Percentiles rank a stretch among this genome's conserved stretches.
Evolutionary conservation across 2,113 vertebrate species (phyloP).

Genomic region (Pycnonotus jocosus): DNA sequence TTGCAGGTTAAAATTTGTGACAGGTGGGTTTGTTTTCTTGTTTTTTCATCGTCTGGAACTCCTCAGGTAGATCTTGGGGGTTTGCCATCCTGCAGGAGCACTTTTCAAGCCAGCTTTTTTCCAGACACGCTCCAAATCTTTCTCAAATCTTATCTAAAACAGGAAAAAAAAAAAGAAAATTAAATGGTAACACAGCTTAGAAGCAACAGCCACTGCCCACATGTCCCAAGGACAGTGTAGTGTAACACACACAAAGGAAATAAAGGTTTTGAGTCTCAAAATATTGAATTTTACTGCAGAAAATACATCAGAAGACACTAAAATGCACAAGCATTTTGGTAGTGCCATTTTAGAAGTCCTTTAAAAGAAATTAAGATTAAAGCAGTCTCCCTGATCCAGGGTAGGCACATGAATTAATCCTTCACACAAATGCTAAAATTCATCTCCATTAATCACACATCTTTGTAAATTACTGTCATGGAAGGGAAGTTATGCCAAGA

Average conservation of each 20-base stretch:
- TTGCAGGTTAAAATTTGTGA: not conserved
- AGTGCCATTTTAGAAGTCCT: not conserved
- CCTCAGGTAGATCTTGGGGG: conserved; percentile 85
- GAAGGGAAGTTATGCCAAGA: accelerated
- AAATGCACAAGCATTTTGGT: not conserved
- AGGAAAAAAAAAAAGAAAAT: not conserved
- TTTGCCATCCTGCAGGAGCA: conserved; percentile 81
- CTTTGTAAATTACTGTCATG: not conserved
- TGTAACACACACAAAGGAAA: not conserved
- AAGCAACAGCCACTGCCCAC: not conserved
- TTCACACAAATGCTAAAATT: not conserved
- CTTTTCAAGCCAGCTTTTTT: conserved; percentile 83
- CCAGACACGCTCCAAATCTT: conserved; percentile 83
- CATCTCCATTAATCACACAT: not conserved
- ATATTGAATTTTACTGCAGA: not conserved
- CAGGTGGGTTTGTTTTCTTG: not conserved
- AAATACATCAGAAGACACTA: not conserved
- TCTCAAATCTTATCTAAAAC: conserved; percentile 82
- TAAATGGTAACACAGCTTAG: not conserved
- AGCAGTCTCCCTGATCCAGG: not conserved
- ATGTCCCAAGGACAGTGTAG: not conserved
- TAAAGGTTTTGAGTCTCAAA: not conserved
- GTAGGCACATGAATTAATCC: not conserved
- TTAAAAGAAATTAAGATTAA: not conserved
- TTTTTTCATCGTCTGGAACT: conserved; percentile 21